phyloP scores from a whole-genome alignment of 2,797 vertebrate species.

The Loris lydekkerianus region DNA sequence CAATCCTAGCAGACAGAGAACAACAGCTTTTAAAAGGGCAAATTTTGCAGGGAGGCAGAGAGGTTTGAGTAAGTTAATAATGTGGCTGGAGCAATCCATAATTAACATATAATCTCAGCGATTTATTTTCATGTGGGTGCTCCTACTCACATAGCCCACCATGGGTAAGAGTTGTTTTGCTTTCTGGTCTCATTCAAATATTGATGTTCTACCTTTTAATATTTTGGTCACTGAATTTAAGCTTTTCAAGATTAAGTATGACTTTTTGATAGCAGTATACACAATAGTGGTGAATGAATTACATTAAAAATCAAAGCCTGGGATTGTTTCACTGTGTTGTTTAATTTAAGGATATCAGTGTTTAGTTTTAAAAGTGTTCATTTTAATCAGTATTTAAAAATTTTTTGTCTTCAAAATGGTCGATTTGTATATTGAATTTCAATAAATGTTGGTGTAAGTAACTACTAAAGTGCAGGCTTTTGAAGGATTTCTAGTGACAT shows the following conservation, averaged over 20 bases:
- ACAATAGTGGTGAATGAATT: conserved; percentile 14
- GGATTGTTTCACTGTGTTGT: background rate
- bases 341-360: background rate
- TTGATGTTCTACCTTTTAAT: background rate
- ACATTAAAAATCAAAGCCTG: conserved; percentile 9
- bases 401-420: background rate
- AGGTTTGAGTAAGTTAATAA: background rate
- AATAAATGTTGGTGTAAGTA: background rate
- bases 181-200: background rate
- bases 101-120: background rate
- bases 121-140: background rate
- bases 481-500: background rate
- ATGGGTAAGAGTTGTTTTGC: background rate
- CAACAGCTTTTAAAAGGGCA: background rate
- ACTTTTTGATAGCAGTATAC: background rate
- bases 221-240: background rate
- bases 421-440: conserved; percentile 24
- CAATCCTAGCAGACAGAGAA: background rate
- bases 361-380: conserved; percentile 13
- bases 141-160: background rate
- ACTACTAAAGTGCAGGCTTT: background rate
- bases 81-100: background rate
- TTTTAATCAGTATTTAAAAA: conserved; percentile 26
- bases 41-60: background rate
- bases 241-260: background rate